Percentiles rank a stretch among this genome's conserved stretches.
Conservation (phyloP, 1,140 invertebrate genomes). For the Drosophila varians region DNA sequence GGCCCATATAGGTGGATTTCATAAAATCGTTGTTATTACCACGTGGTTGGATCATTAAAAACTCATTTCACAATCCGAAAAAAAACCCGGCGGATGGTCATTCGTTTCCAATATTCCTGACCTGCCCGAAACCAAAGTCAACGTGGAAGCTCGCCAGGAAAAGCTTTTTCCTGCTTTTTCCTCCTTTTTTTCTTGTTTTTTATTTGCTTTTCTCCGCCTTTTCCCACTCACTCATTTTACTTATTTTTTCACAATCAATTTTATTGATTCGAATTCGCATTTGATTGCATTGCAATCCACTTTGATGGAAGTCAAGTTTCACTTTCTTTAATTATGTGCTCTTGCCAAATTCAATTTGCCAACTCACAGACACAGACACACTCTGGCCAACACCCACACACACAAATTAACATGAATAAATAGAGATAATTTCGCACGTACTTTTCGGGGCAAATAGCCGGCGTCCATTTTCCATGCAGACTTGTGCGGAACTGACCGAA, state of each 20-base stretch:
- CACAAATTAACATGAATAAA: constrained; percentile 1
- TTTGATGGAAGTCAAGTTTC: constrained; percentile 14
- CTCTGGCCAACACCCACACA: constrained; percentile 2
- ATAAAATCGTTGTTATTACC: constrained; percentile 45
- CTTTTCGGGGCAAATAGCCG: constrained; percentile 63
- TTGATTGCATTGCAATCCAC: constrained; percentile 41
- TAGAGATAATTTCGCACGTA: constrained; percentile 39
- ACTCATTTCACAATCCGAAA: constrained; percentile 27
- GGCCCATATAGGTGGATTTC: no score
- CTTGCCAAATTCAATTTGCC: constrained; percentile 28
- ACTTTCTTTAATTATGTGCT: constrained; percentile 42
- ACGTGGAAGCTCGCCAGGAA: constrained; percentile 9
- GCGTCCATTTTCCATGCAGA: constrained; percentile 71
- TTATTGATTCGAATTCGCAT: constrained; percentile 67
- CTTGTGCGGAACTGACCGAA: constrained; percentile 63
- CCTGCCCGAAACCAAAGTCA: constrained; percentile 28
- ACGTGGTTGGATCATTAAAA: constrained; percentile 44
- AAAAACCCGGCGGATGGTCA: constrained; percentile 7
- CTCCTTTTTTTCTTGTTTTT: constrained; percentile 9
- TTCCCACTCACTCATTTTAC: neutral
- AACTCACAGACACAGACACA: constrained; percentile 9
- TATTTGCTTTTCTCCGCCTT: constrained; percentile 6
- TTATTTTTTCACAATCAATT: constrained; percentile 59
- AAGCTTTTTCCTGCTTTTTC: constrained; percentile 7
- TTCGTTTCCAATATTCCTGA: constrained; percentile 2